Evolutionary conservation across 2,888 invertebrate species (phyloP).

Genomic region (Xestia xanthographa): DNA sequence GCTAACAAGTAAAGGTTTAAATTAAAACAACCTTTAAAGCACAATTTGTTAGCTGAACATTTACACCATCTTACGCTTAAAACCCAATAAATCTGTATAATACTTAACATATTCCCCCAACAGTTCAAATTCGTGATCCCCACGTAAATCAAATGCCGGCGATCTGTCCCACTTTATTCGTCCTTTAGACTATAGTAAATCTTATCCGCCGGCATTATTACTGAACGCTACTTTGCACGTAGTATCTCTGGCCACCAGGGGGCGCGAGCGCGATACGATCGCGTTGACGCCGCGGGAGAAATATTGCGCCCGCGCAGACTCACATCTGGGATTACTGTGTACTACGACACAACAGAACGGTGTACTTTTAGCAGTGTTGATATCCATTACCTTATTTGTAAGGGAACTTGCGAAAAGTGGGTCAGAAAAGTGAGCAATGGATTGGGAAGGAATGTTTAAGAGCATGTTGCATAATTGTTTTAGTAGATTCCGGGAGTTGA

Average conservation of each 20-base stretch:
- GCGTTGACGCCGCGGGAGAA: constrained; percentile 72
- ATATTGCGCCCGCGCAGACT: constrained; percentile 70
- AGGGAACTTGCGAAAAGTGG: neutral
- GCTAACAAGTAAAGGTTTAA: neutral
- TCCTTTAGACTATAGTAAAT: constrained; percentile 65
- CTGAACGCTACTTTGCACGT: constrained; percentile 63
- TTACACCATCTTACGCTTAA: constrained; percentile 11
- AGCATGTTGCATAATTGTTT: constrained; percentile 10
- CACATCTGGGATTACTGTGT: constrained; percentile 56
- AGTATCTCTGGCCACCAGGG: constrained; percentile 68
- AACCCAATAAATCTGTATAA: constrained; percentile 35
- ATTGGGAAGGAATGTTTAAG: neutral
- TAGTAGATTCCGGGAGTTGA: constrained; percentile 42
- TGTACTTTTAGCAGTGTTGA: constrained; percentile 4
- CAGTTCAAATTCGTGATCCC: constrained; percentile 56
- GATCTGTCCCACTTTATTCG: constrained; percentile 67
- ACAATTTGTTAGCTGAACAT: constrained; percentile 6
- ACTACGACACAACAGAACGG: constrained; percentile 31
- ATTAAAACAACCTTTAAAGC: neutral
- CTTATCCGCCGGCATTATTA: constrained; percentile 66
- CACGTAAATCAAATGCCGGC: constrained; percentile 63
- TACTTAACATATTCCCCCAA: constrained; percentile 47
- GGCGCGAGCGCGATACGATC: constrained; percentile 75
- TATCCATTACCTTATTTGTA: constrained; percentile 45
- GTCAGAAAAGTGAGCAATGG: constrained; percentile 21